A percentile compares a stretch with the other conserved stretches of the same genome.
These are phyloP conservation scores for Ectropis crepuscularia DNA, from an alignment of 2,888 invertebrate genomes.

Conservation along the genomic window DNA sequence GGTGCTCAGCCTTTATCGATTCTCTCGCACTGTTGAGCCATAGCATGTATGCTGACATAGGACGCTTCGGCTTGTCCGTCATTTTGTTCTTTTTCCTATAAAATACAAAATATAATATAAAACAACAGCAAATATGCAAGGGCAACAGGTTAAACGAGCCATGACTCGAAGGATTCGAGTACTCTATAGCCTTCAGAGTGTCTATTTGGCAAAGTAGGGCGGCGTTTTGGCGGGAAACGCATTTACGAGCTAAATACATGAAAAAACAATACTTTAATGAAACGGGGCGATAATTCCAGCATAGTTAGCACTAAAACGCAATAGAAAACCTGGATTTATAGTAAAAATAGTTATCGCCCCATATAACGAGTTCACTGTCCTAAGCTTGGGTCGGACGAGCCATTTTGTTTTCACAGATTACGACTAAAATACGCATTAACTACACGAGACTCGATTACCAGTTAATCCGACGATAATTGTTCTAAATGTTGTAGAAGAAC, in stretches of 20 bases:
- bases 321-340: slow-evolving; percentile 45
- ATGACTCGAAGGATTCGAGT: slow-evolving; percentile 52
- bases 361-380: slow-evolving; percentile 82
- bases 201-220: slow-evolving; percentile 65
- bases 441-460: slow-evolving; percentile 74
- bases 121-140: slow-evolving; percentile 45
- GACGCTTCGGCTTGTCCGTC: slow-evolving; percentile 97
- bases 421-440: slow-evolving; percentile 83
- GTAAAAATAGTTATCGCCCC: slow-evolving; percentile 74
- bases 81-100: slow-evolving; percentile 87
- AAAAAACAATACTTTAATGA: slow-evolving; percentile 39
- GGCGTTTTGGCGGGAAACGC: slow-evolving; percentile 84
- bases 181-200: slow-evolving; percentile 59
- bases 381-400: slow-evolving; percentile 82
- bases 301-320: slow-evolving; percentile 41
- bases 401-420: slow-evolving; percentile 85
- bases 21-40: slow-evolving; percentile 97
- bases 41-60: slow-evolving; percentile 96
- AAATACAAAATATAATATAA: slow-evolving; percentile 52
- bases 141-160: slow-evolving; percentile 65
- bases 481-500: slow-evolving; percentile 81
- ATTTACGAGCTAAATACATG: slow-evolving; percentile 48
- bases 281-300: slow-evolving; percentile 37
- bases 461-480: slow-evolving; percentile 73
- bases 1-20: slow-evolving; percentile 94